Evolutionary conservation across 2,888 invertebrate genomes (phyloP).

Genomic region (Synergus gifuensis): DNA sequence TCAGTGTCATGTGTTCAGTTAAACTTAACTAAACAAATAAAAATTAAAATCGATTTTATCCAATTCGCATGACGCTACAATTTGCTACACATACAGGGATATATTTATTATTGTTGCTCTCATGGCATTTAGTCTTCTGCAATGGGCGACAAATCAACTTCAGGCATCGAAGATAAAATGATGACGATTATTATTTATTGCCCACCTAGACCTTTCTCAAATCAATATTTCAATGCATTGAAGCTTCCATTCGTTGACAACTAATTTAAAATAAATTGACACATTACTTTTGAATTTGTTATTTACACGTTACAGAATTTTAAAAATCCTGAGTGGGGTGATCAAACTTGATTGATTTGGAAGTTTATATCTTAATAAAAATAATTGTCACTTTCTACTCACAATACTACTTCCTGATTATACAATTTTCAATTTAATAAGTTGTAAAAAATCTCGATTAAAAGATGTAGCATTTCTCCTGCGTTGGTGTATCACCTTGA

Average conservation of each 20-base stretch:
- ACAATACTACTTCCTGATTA: too few relatives aligned
- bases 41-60: neutral
- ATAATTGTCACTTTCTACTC: too few relatives aligned
- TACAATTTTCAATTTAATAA: too few relatives aligned
- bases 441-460: neutral
- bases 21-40: neutral
- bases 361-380: too few relatives aligned
- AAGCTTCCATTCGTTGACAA: neutral
- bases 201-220: slow-evolving; percentile 11
- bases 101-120: neutral
- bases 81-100: neutral
- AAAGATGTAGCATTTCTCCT: neutral
- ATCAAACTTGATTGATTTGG: too few relatives aligned
- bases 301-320: neutral
- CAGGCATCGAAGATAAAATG: neutral
- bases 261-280: neutral
- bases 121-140: neutral
- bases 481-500: slow-evolving; percentile 5
- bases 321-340: neutral
- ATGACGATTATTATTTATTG: slow-evolving; percentile 32
- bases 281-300: neutral
- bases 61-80: neutral
- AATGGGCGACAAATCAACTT: neutral
- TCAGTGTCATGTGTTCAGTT: neutral
- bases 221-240: neutral